Evolutionary conservation across 1,140 invertebrate genomes (phyloP).

Genomic region (Ylistrum balloti): DNA sequence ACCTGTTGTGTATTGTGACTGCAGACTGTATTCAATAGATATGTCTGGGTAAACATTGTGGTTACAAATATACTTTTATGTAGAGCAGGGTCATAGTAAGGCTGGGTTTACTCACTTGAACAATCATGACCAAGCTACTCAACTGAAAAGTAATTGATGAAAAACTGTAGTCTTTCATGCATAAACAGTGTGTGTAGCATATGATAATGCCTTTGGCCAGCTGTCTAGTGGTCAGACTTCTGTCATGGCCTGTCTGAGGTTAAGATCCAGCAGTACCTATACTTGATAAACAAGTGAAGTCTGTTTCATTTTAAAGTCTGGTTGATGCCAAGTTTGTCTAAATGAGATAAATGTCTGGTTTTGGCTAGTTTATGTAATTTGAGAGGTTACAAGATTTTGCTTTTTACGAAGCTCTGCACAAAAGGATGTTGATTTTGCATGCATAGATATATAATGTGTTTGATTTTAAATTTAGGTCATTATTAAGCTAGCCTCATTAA

Average conservation of each 20-base stretch:
- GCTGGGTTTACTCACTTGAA: neutral
- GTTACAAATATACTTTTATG: slow-evolving; percentile 14
- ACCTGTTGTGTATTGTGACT: slow-evolving; percentile 33
- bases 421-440: no score
- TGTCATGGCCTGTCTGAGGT: neutral
- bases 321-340: neutral
- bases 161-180: slow-evolving; percentile 22
- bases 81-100: slow-evolving; percentile 11
- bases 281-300: neutral
- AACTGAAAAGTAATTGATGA: slow-evolving; percentile 19
- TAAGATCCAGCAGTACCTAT: neutral
- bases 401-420: no score
- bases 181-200: slow-evolving; percentile 23
- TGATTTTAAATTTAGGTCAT: no score
- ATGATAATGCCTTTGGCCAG: slow-evolving; percentile 8
- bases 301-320: neutral
- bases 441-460: no score
- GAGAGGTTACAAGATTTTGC: no score
- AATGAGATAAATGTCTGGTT: neutral
- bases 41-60: neutral
- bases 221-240: slow-evolving; percentile 12
- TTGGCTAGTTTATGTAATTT: neutral
- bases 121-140: neutral
- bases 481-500: no score
- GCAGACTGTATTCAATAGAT: slow-evolving; percentile 9